A percentile compares a stretch with the other conserved stretches of the same genome.
Evolutionary conservation across 2,888 invertebrate genomes (phyloP).

Genomic region (Galeruca laticollis): DNA sequence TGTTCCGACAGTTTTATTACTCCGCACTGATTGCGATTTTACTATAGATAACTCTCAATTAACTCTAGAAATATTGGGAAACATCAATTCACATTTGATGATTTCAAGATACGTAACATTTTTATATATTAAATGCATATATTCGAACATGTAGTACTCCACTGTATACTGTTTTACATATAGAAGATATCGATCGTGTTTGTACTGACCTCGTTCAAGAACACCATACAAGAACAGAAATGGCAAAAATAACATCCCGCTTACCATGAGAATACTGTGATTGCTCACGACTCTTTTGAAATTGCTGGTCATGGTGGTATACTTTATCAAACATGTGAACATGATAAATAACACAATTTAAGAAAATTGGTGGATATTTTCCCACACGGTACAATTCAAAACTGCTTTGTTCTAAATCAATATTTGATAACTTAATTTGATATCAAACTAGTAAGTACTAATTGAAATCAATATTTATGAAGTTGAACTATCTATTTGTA

Average conservation of each 20-base stretch:
- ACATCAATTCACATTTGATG: not conserved
- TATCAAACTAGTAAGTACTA: not conserved
- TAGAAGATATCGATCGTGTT: constrained; percentile 18
- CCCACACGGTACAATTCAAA: not conserved
- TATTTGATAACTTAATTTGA: not conserved
- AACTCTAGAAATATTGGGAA: not conserved
- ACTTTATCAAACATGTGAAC: constrained; percentile 12
- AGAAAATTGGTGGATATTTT: not conserved
- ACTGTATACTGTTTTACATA: constrained; percentile 15
- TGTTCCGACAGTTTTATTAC: too few species aligned
- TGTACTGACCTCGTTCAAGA: constrained; percentile 22
- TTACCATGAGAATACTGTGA: constrained; percentile 23
- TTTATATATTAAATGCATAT: constrained; percentile 7
- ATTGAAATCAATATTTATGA: too few species aligned
- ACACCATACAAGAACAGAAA: constrained; percentile 12
- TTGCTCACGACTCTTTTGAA: constrained; percentile 26
- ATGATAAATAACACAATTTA: constrained; percentile 12
- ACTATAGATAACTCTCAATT: too few species aligned
- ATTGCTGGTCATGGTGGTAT: constrained; percentile 12
- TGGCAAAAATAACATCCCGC: constrained; percentile 25
- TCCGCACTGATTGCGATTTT: too few species aligned
- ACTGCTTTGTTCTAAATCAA: not conserved
- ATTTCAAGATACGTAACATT: not conserved
- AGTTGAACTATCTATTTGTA: too few species aligned
- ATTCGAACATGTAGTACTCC: not conserved